Evolutionary conservation across 2,797 vertebrate genomes (phyloP).

Genomic region (Diplodus sargus): DNA sequence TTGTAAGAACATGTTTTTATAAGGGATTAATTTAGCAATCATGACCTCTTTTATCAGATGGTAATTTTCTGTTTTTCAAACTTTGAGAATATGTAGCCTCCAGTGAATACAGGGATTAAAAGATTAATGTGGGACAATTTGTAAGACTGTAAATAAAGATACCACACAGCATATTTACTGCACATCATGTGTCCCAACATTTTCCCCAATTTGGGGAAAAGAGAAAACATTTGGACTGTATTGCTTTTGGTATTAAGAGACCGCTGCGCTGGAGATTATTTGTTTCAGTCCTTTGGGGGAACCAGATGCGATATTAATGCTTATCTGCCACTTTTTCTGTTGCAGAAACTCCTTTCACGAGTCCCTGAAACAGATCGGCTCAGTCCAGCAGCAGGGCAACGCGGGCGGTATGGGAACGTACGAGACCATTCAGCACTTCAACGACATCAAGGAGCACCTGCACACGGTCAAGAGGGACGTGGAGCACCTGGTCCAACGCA

Average conservation of each 20-base stretch:
- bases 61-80: constrained; percentile 79
- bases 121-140: constrained; percentile 80
- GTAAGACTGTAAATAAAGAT: constrained; percentile 71
- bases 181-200: constrained; percentile 40
- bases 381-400: constrained; percentile 84
- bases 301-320: neutral
- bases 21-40: constrained; percentile 84
- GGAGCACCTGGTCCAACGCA: constrained; percentile 90
- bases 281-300: constrained; percentile 21
- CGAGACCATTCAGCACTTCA: constrained; percentile 95
- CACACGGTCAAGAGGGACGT: constrained; percentile 92
- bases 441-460: constrained; percentile 97
- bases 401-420: constrained; percentile 84
- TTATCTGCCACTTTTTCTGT: neutral
- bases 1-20: constrained; percentile 83
- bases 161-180: constrained; percentile 56
- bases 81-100: constrained; percentile 75
- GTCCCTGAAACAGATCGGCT: constrained; percentile 85
- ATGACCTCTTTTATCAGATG: constrained; percentile 81
- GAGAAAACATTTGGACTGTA: neutral
- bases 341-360: constrained; percentile 89
- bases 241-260: constrained; percentile 9
- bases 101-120: constrained; percentile 78
- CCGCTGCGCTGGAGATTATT: constrained; percentile 2
- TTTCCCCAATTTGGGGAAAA: neutral